Percentiles rank a stretch among this genome's conserved stretches.
These are phyloP conservation scores for Antrozous pallidus DNA, from an alignment of 2,797 vertebrate genomes.

Conservation along the genomic window DNA sequence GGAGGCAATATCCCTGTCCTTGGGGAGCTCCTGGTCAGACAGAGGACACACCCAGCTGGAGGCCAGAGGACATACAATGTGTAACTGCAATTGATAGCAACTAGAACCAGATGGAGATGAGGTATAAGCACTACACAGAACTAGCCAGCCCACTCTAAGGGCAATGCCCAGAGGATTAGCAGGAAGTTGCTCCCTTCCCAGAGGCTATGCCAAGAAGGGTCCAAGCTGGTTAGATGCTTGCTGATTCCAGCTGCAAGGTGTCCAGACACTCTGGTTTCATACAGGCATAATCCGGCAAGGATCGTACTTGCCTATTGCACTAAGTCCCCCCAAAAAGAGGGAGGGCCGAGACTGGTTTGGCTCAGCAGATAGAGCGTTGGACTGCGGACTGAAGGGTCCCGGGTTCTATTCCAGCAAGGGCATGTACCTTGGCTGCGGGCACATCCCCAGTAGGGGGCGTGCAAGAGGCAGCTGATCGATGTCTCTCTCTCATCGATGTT, in stretches of 20 bases:
- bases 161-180: background rate
- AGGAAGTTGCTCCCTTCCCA: background rate
- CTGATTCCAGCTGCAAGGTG: background rate
- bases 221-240: background rate
- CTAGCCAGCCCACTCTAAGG: background rate
- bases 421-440: no score
- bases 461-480: no score
- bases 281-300: background rate
- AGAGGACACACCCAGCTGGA: no score
- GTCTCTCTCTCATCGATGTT: no score
- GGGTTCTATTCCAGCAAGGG: no score
- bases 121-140: background rate
- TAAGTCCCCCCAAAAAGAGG: no score
- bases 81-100: background rate
- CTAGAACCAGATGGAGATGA: background rate
- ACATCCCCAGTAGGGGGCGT: no score
- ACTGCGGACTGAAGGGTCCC: no score
- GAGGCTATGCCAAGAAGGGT: background rate
- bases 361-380: no score
- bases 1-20: background rate
- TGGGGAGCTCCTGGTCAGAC: background rate
- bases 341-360: no score
- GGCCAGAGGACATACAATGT: accelerated
- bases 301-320: background rate
- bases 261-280: background rate